These are phyloP conservation scores for Phalera bucephala DNA, from an alignment of 2,888 invertebrate species.

Conservation along the genomic window DNA sequence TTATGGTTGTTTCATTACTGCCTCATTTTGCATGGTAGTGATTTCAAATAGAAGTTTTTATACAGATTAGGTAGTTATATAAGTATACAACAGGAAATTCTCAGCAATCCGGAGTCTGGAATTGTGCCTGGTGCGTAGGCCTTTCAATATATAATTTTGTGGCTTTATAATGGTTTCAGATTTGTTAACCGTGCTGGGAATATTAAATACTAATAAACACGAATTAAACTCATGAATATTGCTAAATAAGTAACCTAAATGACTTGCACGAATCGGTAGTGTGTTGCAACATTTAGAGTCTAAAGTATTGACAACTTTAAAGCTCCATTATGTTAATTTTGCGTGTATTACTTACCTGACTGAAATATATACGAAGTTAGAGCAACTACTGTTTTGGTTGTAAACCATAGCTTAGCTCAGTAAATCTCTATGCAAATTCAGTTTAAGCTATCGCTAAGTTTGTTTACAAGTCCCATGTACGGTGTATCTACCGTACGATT, in stretches of 20 bases:
- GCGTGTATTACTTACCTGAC: neutral
- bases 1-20: no score
- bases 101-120: no score
- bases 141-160: no score
- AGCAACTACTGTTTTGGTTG: constrained; percentile 5
- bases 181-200: no score
- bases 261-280: constrained; percentile 1
- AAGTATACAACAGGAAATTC: no score
- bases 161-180: no score
- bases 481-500: constrained; percentile 29
- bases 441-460: constrained; percentile 36
- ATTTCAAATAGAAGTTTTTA: no score
- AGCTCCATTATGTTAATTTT: neutral
- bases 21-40: no score
- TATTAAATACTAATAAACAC: no score
- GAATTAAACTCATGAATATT: no score
- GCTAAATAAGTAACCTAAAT: neutral
- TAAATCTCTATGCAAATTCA: constrained; percentile 53
- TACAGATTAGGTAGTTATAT: no score
- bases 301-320: constrained; percentile 1
- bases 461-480: constrained; percentile 40
- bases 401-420: constrained; percentile 14
- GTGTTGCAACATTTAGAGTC: neutral
- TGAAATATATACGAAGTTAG: constrained; percentile 14
- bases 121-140: no score